phyloP scores from a whole-genome alignment of 1,140 invertebrate species.

The Drosophila sulfurigaster region DNA sequence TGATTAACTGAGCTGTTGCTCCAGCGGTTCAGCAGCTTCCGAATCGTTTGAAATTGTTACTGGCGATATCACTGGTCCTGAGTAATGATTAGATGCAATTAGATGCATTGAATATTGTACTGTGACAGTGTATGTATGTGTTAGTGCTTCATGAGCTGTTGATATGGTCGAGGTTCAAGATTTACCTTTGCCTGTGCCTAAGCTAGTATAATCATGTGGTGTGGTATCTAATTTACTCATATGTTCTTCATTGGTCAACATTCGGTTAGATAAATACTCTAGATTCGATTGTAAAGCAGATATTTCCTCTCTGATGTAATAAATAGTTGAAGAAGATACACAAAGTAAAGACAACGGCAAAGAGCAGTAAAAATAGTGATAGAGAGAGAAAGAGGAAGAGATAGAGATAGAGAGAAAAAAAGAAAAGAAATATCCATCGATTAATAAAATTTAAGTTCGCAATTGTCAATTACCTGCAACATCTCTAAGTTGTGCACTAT shows the following conservation, averaged over 20 bases:
- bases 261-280: slow-evolving; percentile 86
- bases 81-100: slow-evolving; percentile 25
- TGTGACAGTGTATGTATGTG: slow-evolving; percentile 21
- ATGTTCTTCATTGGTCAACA: slow-evolving; percentile 83
- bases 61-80: slow-evolving; percentile 9
- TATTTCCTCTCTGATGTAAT: slow-evolving; percentile 86
- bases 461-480: slow-evolving; percentile 53
- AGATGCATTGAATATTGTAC: not conserved
- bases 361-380: slow-evolving; percentile 14
- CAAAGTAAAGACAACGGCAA: slow-evolving; percentile 33
- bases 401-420: slow-evolving; percentile 46
- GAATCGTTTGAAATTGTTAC: slow-evolving; percentile 6
- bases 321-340: slow-evolving; percentile 1
- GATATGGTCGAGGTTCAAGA: not conserved
- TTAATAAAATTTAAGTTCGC: slow-evolving; percentile 55
- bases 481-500: slow-evolving; percentile 47
- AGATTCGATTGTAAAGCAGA: slow-evolving; percentile 87
- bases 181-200: slow-evolving; percentile 82
- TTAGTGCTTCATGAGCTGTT: not conserved
- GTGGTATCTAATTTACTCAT: slow-evolving; percentile 80
- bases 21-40: not conserved
- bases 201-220: slow-evolving; percentile 75
- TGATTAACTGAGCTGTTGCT: slow-evolving; percentile 5
- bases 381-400: slow-evolving; percentile 40
- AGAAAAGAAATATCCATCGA: slow-evolving; percentile 22